These are phyloP conservation scores for Erpornis zantholeuca DNA, from an alignment of 2,113 vertebrate species.

Conservation along the genomic window DNA sequence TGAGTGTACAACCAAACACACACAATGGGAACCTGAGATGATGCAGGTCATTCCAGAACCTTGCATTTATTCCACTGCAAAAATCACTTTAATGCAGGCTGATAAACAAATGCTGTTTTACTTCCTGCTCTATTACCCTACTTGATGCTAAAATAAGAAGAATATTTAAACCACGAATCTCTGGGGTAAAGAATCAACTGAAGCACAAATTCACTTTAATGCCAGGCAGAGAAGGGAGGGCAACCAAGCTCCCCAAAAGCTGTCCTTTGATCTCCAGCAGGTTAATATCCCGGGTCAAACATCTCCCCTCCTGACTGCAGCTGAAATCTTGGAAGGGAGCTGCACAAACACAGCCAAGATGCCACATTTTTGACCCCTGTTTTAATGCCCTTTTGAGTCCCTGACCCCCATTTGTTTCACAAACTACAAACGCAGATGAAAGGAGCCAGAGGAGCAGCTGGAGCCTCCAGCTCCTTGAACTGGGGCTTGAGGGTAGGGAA, in stretches of 20 bases:
- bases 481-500: not conserved
- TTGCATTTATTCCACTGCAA: not conserved
- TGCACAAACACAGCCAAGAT: not conserved
- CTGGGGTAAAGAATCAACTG: not conserved
- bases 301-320: not conserved
- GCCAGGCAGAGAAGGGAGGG: not conserved
- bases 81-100: not conserved
- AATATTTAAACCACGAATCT: constrained; percentile 20
- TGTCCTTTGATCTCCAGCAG: constrained; percentile 3
- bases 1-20: not conserved
- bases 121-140: not conserved
- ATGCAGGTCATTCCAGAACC: not conserved
- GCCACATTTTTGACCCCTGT: not conserved
- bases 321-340: not conserved
- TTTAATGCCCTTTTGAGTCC: not conserved
- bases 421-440: not conserved
- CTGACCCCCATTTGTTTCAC: not conserved
- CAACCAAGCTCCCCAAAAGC: not conserved
- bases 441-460: not conserved
- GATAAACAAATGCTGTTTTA: not conserved
- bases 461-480: not conserved
- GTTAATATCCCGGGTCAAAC: not conserved
- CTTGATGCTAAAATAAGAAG: not conserved
- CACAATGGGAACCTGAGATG: not conserved
- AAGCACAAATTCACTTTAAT: not conserved